Evolutionary conservation across 2,888 invertebrate genomes (phyloP).

Genomic region (Hirtodrosophila trivittata): DNA sequence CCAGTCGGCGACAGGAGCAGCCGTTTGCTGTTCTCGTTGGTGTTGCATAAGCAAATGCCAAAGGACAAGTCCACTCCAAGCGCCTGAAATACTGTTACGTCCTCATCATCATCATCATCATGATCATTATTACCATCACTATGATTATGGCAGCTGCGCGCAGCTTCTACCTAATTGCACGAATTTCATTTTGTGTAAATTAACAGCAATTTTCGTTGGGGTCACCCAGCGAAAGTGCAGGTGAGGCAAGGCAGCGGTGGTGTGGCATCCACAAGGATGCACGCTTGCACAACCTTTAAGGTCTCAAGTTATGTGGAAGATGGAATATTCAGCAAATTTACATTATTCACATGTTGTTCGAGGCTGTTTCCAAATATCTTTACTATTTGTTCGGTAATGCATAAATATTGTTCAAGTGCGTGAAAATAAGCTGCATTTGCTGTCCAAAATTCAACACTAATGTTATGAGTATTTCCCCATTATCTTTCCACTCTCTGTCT

Average conservation of each 20-base stretch:
- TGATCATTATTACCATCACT: conserved; percentile 33
- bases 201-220: conserved; percentile 80
- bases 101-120: conserved; percentile 40
- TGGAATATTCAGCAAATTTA: no score
- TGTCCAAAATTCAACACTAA: no score
- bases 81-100: conserved; percentile 49
- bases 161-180: conserved; percentile 81
- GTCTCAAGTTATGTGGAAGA: conserved; percentile 17
- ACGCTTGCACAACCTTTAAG: conserved; percentile 29
- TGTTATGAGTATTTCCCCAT: no score
- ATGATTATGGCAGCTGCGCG: conserved; percentile 36
- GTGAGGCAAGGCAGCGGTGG: conserved; percentile 15
- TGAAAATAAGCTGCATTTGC: no score
- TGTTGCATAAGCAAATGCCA: conserved; percentile 61
- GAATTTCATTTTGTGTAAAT: conserved; percentile 83
- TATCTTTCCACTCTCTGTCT: no score
- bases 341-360: no score
- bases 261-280: conserved; percentile 21
- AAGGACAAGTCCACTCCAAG: conserved; percentile 72
- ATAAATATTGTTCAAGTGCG: no score
- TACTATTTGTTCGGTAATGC: no score
- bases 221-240: conserved; percentile 55
- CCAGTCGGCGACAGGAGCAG: conserved; percentile 47
- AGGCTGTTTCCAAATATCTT: no score
- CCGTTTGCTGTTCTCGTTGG: conserved; percentile 9